A percentile compares a stretch with the other conserved stretches of the same genome.
Evolutionary conservation across 2,888 invertebrate genomes (phyloP).

Genomic region (Meloe dianella): DNA sequence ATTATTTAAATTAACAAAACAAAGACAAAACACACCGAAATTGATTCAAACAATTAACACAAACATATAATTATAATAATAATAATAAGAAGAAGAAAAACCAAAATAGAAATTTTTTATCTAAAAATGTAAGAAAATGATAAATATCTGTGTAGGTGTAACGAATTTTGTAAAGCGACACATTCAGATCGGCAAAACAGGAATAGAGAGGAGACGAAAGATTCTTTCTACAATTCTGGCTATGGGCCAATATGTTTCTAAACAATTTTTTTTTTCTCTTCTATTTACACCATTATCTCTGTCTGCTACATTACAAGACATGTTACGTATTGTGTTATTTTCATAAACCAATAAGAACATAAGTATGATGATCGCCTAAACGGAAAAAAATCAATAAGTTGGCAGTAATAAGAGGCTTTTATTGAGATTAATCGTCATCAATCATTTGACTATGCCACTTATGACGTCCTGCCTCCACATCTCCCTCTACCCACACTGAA

Average conservation of each 20-base stretch:
- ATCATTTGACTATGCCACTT: neutral
- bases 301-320: neutral
- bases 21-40: neutral
- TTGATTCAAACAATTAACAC: neutral
- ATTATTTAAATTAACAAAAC: neutral
- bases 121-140: too few relatives aligned
- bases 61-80: neutral
- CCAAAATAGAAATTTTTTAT: neutral
- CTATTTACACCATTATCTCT: neutral
- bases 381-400: neutral
- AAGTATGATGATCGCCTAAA: neutral
- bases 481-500: neutral
- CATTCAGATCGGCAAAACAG: neutral
- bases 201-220: neutral
- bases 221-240: neutral
- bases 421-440: neutral
- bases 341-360: neutral
- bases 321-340: too few relatives aligned
- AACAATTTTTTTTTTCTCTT: neutral
- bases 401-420: neutral
- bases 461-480: neutral
- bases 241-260: neutral
- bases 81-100: neutral
- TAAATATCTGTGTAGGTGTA: neutral
- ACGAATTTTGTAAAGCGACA: neutral